Base-by-base conservation (phyloP, 2,113 vertebrate genomes). In the Leptocoma aspasia region DNA sequence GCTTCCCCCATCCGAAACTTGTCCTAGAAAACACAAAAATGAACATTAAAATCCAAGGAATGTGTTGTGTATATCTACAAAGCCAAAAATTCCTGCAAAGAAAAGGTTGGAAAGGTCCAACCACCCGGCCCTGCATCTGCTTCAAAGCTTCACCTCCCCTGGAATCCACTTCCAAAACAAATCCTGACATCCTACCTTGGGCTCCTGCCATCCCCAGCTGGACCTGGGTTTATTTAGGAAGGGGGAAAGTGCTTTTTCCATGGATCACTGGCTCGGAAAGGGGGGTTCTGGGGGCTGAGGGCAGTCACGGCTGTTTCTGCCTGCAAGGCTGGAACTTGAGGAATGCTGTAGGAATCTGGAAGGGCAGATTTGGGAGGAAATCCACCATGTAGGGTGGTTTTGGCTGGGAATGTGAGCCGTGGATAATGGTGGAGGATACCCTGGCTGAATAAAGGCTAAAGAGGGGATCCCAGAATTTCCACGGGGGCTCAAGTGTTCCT, bases 201-300 rank as follows among this genome's bases (percentile, higher is more conserved):
- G 91, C 44, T 93, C 69, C 78, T 54, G 85, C 92, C 95, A 90
- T 44, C 82, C 68, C 86, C 94, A 92, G 82, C 88, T 82, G 82
- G 56, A 22, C 7, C 57, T 6, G 61, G 16, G 21, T 54, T 31
- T 30, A 6, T 28, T 76, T 41, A 17, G 47, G 17, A 56, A 41
- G 27, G 13, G 37, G 33, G 13, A 21, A 82, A 72, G 49, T 0
- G 1, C 10, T 76, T 83, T 91, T 37, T 79, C 39, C 41, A 22
- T 3, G 18, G 71, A 35, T 52, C 23, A 41, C 52, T 66, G 1
- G 0, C 69, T 89, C 1, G 0, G 63, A 64, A 75, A 69, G 7
- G 9, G 27, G 50, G 30, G 26, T 13, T 64, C 35, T 4, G 35
- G 28, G 53, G 65, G 50, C n/a, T 1, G 15, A 27, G 63, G 37